Evolutionary conservation across 2,113 vertebrate species (phyloP), one percentile per base, ranked within the genome.

Genomic region (Gavia stellata): DNA sequence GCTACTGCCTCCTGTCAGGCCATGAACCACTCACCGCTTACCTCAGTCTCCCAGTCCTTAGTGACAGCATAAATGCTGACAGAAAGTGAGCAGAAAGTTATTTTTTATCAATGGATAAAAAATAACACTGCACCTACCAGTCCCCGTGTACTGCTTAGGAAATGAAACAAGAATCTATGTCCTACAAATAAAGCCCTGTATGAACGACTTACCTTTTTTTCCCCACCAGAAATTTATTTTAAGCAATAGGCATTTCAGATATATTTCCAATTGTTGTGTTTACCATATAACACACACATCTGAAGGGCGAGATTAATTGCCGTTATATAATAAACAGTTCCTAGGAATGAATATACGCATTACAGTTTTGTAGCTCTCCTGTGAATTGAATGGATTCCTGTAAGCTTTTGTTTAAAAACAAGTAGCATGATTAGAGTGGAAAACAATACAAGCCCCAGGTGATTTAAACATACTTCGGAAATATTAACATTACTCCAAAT

Each of bases 351-450:
- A 88, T 58, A 28, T 50, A 50, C 1, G 3, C 18, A 61, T 68
- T 67, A 52, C 14, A 9, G 28, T 58, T 92, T 90, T 92, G 61
- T 58, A 66, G 66, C 49, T 84, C 79, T 84, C 81, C 67, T 68
- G 68, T 56, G 86, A 89, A 84, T 81, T 65, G 36, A 92, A 88
- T 49, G 49, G 67, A 95, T 91, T 82, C 61, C 73, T 63, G 42
- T 23, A 91, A 82, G 83, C 52, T 85, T 91, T 89, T 87, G 36
- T 83, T 96, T 86, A 92, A 91, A 85, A 95, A 68, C 67, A 94
- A 81, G 68, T 44, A 86, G 34, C 28, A 18, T 7, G 33, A 89
- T 56, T 24, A 38, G 19, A 92, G 24, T 53, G 73, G 61, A 81
- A 89, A 89, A 49, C 62, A 58, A 45, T 29, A 82, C 53, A 89